Conservation (phyloP, 2,888 invertebrate genomes). For the Dasysyrphus albostriatus region DNA sequence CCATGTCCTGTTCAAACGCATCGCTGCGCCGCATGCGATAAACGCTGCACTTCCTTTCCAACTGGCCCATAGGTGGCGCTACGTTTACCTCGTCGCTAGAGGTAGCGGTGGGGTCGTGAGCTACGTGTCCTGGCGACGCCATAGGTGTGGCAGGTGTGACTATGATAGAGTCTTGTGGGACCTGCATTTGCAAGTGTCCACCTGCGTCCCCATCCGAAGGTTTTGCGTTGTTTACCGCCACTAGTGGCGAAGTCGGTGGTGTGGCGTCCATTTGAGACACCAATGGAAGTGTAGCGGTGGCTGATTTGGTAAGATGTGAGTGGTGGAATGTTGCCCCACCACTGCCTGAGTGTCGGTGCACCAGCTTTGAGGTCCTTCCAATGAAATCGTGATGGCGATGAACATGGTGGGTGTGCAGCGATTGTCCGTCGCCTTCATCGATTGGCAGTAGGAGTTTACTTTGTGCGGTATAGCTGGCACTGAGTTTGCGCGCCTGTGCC, state of each 20-base stretch:
- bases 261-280: conserved; percentile 82
- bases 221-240: conserved; percentile 77
- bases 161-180: conserved; percentile 82
- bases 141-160: conserved; percentile 84
- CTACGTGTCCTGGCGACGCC: conserved; percentile 83
- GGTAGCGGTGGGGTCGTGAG: conserved; percentile 76
- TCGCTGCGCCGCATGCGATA: conserved; percentile 83
- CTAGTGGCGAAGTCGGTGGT: conserved; percentile 82
- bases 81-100: conserved; percentile 79
- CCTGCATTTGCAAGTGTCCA: conserved; percentile 68
- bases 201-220: conserved; percentile 76
- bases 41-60: conserved; percentile 84
- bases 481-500: conserved; percentile 82
- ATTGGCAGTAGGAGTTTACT: conserved; percentile 84
- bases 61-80: conserved; percentile 80
- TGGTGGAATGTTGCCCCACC: conserved; percentile 80
- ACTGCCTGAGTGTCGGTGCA: conserved; percentile 82
- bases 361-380: conserved; percentile 81
- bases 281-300: conserved; percentile 83
- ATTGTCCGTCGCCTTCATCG: conserved; percentile 82
- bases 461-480: conserved; percentile 83
- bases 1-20: conserved; percentile 79
- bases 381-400: conserved; percentile 78
- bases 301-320: conserved; percentile 82
- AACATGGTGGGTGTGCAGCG: conserved; percentile 80